Evolutionary conservation across 1,140 invertebrate genomes (phyloP), one percentile per base, ranked within the genome.

Genomic region (Ceratoteleas bidentatus): DNA sequence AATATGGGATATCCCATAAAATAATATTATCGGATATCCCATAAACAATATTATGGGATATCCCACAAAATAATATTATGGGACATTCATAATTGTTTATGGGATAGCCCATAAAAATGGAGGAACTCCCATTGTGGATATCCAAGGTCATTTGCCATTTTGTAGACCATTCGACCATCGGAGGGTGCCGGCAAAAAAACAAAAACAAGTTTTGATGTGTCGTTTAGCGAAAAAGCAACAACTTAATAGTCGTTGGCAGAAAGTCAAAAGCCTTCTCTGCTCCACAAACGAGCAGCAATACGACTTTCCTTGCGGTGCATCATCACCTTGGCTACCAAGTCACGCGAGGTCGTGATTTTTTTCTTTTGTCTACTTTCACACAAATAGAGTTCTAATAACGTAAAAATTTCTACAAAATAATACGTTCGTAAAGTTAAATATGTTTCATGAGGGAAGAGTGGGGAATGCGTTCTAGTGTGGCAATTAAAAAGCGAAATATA

Each of bases 261-360:
- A 78, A 78, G 69, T 77, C 74, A 82, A 77, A 77, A 72, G 64
- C 33, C 40, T 73, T 69, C 73, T 66, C n/a, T 75, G 80, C 69
- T 68, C 62, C 36, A 83, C 68, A 78, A 83, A 74, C 69, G 15
- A 53, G 68, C 73, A 54, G 58, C 36, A 60, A 66, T 64, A 72
- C 80, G 70, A 83, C 81, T 83, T 83, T 79, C 70, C 72, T 76
- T 58, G 60, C 38, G 45, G 45, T 72, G 47, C 58, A 81, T 75
- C 73, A 73, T 83, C 74, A 78, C 81, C 76, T 84, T 79, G 81
- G 76, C 76, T 84, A 84, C 77, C 64, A 65, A 80, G 81, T 84
- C 62, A 80, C 81, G 77, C 81, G 76, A 84, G 68, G 76, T 80
- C 77, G 73, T 68, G 56, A 76, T 73, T 73, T 79, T 78, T 75